Conservation (phyloP, 1,140 invertebrate genomes). For the Leptopilina boulardi region DNA sequence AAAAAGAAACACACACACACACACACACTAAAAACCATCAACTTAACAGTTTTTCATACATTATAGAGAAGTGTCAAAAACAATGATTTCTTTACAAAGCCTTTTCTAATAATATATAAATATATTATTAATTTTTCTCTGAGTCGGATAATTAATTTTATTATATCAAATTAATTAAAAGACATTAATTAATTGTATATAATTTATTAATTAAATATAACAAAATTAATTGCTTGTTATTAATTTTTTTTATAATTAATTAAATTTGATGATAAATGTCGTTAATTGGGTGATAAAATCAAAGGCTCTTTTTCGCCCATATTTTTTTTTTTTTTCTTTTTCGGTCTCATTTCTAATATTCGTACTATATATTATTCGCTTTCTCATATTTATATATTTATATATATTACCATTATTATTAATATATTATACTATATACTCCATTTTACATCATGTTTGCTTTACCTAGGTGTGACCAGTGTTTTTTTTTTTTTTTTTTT, state of each 20-base stretch:
- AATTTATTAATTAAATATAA: too few species aligned
- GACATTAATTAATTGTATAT: too few species aligned
- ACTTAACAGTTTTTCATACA: slow-evolving; percentile 57
- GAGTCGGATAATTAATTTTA: slow-evolving; percentile 39
- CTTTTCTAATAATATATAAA: slow-evolving; percentile 63
- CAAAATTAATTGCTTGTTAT: too few species aligned
- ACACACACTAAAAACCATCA: slow-evolving; percentile 56
- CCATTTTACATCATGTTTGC: slow-evolving; percentile 48
- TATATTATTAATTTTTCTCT: slow-evolving; percentile 63
- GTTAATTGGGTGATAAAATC: slow-evolving; percentile 14
- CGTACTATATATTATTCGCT: slow-evolving; percentile 59
- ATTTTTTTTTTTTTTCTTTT: too few species aligned
- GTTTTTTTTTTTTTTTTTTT: too few species aligned
- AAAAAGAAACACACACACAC: slow-evolving; percentile 60
- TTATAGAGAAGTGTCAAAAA: slow-evolving; percentile 1
- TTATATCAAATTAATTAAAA: slow-evolving; percentile 55
- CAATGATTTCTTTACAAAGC: slow-evolving; percentile 38
- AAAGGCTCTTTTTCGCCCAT: not conserved
- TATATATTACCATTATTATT: slow-evolving; percentile 59
- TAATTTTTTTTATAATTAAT: not conserved
- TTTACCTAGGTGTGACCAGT: slow-evolving; percentile 50
- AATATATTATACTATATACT: slow-evolving; percentile 62
- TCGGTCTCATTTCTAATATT: slow-evolving; percentile 33
- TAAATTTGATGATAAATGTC: not conserved
- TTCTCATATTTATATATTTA: slow-evolving; percentile 60